Percentiles rank a stretch among this genome's conserved stretches.
These are phyloP conservation scores for Synchiropus splendidus DNA, from an alignment of 2,113 vertebrate genomes.

Conservation along the genomic window DNA sequence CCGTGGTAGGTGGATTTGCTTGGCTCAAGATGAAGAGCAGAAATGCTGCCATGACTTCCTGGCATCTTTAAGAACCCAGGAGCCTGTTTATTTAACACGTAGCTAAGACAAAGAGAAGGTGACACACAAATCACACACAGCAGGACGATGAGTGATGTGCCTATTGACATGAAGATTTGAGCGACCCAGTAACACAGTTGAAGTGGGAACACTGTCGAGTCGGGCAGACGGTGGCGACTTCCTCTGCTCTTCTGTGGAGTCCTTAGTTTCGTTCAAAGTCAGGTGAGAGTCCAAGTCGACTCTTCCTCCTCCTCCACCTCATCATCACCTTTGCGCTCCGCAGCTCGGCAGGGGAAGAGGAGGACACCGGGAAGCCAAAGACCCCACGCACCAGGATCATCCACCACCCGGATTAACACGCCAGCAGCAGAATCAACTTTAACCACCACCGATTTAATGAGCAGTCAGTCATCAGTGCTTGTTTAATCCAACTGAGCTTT, in stretches of 20 bases:
- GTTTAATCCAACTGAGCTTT: too few species aligned
- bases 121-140: too few species aligned
- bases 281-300: slow-evolving; percentile 29
- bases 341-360: slow-evolving; percentile 28
- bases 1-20: too few species aligned
- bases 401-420: slow-evolving; percentile 21
- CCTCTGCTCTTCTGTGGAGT: slow-evolving; percentile 21
- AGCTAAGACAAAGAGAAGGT: too few species aligned
- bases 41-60: too few species aligned
- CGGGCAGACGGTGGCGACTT: background rate
- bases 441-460: slow-evolving; percentile 59
- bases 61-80: too few species aligned
- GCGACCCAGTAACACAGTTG: too few species aligned
- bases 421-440: slow-evolving; percentile 29
- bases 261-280: slow-evolving; percentile 32
- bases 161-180: too few species aligned
- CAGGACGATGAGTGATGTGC: too few species aligned
- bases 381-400: slow-evolving; percentile 37
- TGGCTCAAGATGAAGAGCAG: too few species aligned
- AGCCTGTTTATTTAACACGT: too few species aligned
- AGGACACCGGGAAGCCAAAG: slow-evolving; percentile 25
- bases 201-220: too few species aligned
- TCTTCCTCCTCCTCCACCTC: slow-evolving; percentile 3
- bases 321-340: slow-evolving; percentile 20
- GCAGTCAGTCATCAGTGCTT: slow-evolving; percentile 9